Evolutionary conservation across 2,797 vertebrate genomes (phyloP).

Genomic region (Alca torda): DNA sequence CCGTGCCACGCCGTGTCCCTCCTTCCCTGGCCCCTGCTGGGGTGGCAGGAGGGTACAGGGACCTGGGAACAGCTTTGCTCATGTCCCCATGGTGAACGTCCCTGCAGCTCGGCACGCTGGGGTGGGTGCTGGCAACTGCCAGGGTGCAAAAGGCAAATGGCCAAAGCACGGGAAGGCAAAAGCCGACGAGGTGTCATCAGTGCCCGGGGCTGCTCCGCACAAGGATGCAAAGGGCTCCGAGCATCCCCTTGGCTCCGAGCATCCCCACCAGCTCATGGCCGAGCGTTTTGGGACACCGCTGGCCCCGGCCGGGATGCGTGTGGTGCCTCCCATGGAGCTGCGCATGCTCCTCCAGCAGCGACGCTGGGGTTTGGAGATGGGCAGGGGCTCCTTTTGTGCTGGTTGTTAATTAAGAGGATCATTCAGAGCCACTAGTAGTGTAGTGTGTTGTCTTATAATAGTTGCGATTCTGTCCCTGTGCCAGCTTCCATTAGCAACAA

Average conservation of each 20-base stretch:
- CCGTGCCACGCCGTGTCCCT: accelerated
- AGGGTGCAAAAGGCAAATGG: background rate
- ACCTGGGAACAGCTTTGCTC: accelerated
- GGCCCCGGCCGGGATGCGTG: background rate
- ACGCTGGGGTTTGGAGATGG: background rate
- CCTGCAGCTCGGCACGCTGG: background rate
- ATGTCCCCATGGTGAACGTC: accelerated
- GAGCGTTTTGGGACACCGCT: accelerated
- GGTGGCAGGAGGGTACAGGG: background rate
- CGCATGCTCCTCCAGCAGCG: background rate
- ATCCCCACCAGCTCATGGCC: accelerated
- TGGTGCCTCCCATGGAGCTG: background rate
- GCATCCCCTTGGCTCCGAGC: background rate
- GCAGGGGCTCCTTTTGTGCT: constrained; percentile 54
- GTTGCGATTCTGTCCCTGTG: constrained; percentile 57
- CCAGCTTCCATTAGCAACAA: constrained; percentile 73
- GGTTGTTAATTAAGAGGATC: constrained; percentile 67
- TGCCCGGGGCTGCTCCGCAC: accelerated
- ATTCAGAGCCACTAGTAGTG: constrained; percentile 59
- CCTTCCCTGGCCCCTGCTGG: accelerated
- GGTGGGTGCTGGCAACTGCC: background rate
- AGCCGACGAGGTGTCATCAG: accelerated
- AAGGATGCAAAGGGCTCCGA: background rate
- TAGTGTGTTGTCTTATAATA: constrained; percentile 60
- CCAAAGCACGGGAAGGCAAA: background rate